Percentiles rank a stretch among this genome's conserved stretches.
phyloP scores from a whole-genome alignment of 2,888 invertebrate genomes.

The Lepidonotus clava region DNA sequence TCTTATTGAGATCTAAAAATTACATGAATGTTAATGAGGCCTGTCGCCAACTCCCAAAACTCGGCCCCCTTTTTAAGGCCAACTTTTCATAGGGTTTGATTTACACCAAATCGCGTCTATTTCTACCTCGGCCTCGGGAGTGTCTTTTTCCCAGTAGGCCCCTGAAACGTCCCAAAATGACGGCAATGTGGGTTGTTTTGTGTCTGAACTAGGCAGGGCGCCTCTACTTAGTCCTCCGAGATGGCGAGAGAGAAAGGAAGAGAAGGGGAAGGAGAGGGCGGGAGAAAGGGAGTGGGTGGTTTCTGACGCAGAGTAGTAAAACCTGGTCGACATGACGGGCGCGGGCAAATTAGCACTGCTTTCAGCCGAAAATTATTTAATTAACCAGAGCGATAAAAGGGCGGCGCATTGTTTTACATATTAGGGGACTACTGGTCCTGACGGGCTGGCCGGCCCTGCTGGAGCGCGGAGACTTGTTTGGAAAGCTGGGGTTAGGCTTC shows the following conservation, averaged over 20 bases:
- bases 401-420: slow-evolving; percentile 18
- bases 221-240: no score
- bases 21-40: slow-evolving; percentile 21
- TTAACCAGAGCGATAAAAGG: background rate
- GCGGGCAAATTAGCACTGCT: slow-evolving; percentile 28
- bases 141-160: no score
- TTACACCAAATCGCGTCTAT: slow-evolving; percentile 22
- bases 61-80: background rate
- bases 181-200: no score
- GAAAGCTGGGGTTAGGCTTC: background rate
- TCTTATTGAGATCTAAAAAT: slow-evolving; percentile 13
- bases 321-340: background rate
- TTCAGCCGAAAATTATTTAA: slow-evolving; percentile 27
- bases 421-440: background rate
- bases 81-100: slow-evolving; percentile 26
- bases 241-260: background rate
- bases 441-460: background rate
- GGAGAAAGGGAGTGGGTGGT: background rate
- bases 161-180: no score
- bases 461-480: background rate
- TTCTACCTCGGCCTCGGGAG: no score
- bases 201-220: no score
- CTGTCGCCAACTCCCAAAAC: background rate
- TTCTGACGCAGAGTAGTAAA: background rate
- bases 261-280: background rate